Base-by-base conservation (phyloP, 2,113 vertebrate genomes). In the Callopanchax toddi region DNA sequence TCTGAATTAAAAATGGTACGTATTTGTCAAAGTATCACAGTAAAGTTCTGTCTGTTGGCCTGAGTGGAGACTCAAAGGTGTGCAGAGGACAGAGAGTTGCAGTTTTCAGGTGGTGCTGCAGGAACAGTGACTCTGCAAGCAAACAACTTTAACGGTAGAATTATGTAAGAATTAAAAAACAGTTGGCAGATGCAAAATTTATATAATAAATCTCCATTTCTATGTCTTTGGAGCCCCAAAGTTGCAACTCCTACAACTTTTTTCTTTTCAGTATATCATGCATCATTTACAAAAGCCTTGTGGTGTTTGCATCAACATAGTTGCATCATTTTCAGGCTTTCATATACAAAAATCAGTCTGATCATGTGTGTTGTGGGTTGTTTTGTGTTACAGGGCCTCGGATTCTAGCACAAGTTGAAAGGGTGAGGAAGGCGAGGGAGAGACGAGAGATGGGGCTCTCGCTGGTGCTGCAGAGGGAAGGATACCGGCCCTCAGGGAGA, bases 401-500 rank as follows among this genome's bases (percentile, higher is more conserved):
- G 82, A 82, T 83, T 25, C n/a, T 57, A 71, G 75, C 53, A 17
- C 18, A 54, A 79, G 77, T 87, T 86, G 48, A 86, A 83, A 83
- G 79, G 49, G 46, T 15, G 39, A 48, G 50, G 69, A 75, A 76
- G 63, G 67, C 42, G 51, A 20, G 50, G 45, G 52, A 40, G 65
- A 74, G 46, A 42, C 36, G 34, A 55, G 66, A 29, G 59, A 74
- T 11, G 29, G 74, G 46, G 49, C 65, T 79, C 76, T 81, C 61
- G 4, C 65, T 78, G 71, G 73, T 67, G 59, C 81, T 79, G 78
- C 61, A 53, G 57, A 58, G 40, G 66, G 71, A 73, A 74, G 71
- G 69, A 74, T 61, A 66, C 71, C 34, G 66, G 84, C 82, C 87
- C 87, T 80, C 25, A 20, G 90, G 89, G 90, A 89, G 78, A 79